Evolutionary conservation across 2,113 vertebrate species (phyloP), one percentile per base, ranked within the genome.

Genomic region (Helogale parvula): DNA sequence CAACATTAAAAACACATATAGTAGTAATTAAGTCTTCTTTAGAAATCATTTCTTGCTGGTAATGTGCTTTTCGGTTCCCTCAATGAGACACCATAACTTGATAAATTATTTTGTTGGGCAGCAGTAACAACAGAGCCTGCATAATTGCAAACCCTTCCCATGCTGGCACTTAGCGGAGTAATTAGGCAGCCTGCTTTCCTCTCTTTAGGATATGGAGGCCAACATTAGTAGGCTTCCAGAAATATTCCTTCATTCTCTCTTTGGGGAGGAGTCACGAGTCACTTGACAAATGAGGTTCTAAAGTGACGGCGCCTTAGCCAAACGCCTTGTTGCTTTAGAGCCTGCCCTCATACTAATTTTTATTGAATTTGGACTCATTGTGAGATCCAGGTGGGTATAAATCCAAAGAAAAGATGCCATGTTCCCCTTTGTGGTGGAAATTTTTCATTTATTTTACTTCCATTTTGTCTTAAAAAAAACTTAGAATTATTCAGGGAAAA

Each of bases 1-100:
- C 60, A 76, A 89, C 65, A 86, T 63, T 96, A 96, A 83, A 97
- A 97, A 97, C 86, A 71, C n/a, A 85, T 10, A 90, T 65, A 93
- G 35, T 33, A 92, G 92, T 68, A 31, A 54, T 97, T 95, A 97
- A 85, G 9, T 76, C 79, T 91, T 93, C 90, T 93, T 94, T 88
- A 83, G 52, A 82, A 95, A 74, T 96, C n/a, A 80, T 97, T 52
- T 95, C 80, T 97, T 74, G n/a, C 35, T 95, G 31, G 31, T 90
- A 94, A 93, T 94, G 72, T 72, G 86, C 74, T 94, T 89, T 82
- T 93, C 72, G 57, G 8, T 96, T 79, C 94, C 97, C 96, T 91
- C 90, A 21, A 12, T 80, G 97, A 95, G 95, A 60, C 1, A 52
- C 47, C 19, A 41, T 72, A 86, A 71, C 15, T n/a, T 88, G 84